These are phyloP conservation scores for Urocitellus parryii DNA, from an alignment of 2,113 vertebrate species.

Conservation along the genomic window DNA sequence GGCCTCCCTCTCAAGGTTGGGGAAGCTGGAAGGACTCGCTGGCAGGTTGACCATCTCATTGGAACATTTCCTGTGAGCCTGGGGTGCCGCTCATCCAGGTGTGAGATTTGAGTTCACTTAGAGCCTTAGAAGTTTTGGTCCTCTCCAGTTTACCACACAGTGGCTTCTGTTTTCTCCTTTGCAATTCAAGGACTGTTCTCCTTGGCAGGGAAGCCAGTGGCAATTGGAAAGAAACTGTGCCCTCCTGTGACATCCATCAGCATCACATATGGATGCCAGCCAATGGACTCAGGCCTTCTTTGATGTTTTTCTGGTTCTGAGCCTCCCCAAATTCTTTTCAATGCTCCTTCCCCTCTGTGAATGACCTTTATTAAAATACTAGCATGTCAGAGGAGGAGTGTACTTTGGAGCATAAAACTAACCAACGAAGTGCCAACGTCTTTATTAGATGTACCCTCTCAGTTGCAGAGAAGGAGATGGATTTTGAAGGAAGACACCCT, in stretches of 20 bases:
- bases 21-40: background rate
- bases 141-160: background rate
- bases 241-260: background rate
- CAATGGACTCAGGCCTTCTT: background rate
- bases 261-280: background rate
- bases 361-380: background rate
- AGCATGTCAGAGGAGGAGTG: background rate
- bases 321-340: background rate
- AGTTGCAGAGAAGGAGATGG: background rate
- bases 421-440: background rate
- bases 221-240: background rate
- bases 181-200: background rate
- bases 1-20: accelerated
- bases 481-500: background rate
- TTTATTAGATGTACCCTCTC: background rate
- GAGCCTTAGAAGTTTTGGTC: background rate
- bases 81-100: accelerated
- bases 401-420: background rate
- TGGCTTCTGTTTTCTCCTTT: background rate
- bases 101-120: background rate
- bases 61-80: background rate
- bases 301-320: constrained; percentile 3
- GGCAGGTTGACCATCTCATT: background rate
- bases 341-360: background rate
- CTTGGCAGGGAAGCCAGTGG: background rate